A percentile compares a stretch with the other conserved stretches of the same genome.
Evolutionary conservation across 1,140 invertebrate species (phyloP).

Genomic region (Cataglyphis hispanica): DNA sequence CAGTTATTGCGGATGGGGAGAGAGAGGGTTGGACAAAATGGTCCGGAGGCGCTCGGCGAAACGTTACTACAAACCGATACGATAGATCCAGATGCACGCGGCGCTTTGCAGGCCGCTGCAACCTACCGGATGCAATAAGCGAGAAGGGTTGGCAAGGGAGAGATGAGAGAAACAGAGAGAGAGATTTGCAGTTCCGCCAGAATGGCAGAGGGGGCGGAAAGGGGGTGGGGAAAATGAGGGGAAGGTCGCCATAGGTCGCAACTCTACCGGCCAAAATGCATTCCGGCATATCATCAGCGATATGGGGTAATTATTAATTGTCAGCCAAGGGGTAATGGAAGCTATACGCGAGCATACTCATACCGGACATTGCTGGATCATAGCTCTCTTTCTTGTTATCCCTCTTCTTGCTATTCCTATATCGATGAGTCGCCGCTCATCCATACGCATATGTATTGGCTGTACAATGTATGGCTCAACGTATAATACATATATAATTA

Average conservation of each 20-base stretch:
- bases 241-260: slow-evolving; percentile 28
- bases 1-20: slow-evolving; percentile 75
- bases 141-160: neutral
- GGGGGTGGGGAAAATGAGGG: neutral
- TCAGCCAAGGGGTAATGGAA: slow-evolving; percentile 76
- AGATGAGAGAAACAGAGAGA: neutral
- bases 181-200: slow-evolving; percentile 24
- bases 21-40: slow-evolving; percentile 77
- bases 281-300: slow-evolving; percentile 80
- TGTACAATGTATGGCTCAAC: too few relatives aligned
- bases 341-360: slow-evolving; percentile 20
- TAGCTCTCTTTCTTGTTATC: slow-evolving; percentile 35
- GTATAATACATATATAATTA: neutral
- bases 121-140: slow-evolving; percentile 22
- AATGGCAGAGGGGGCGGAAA: neutral
- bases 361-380: neutral
- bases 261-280: slow-evolving; percentile 76
- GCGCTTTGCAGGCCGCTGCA: slow-evolving; percentile 33
- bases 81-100: slow-evolving; percentile 48
- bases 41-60: slow-evolving; percentile 73
- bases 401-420: neutral
- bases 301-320: slow-evolving; percentile 83
- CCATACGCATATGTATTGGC: neutral
- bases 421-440: slow-evolving; percentile 1
- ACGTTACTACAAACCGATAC: slow-evolving; percentile 56